Evolutionary conservation across 2,888 invertebrate species (phyloP).

Genomic region (Deilephila porcellus): DNA sequence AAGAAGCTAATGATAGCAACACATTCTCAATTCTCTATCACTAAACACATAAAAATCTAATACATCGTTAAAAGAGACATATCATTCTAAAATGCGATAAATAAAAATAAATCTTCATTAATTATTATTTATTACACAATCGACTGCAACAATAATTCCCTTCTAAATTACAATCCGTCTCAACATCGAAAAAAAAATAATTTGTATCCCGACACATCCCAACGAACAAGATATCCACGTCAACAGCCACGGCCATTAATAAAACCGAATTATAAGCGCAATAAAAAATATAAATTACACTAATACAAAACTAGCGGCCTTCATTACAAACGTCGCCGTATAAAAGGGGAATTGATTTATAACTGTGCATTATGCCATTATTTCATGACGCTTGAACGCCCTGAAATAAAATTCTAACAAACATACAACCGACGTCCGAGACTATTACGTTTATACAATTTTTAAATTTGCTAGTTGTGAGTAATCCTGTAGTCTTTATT

Average conservation of each 20-base stretch:
- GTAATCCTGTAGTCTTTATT: slow-evolving; percentile 43
- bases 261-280: slow-evolving; percentile 66
- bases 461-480: slow-evolving; percentile 36
- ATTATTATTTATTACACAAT: neutral
- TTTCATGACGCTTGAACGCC: slow-evolving; percentile 83
- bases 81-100: neutral
- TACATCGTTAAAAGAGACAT: neutral
- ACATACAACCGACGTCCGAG: slow-evolving; percentile 83
- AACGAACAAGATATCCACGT: slow-evolving; percentile 39
- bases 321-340: slow-evolving; percentile 80
- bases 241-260: slow-evolving; percentile 58
- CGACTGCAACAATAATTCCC: neutral
- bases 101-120: slow-evolving; percentile 15
- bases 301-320: slow-evolving; percentile 75
- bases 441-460: slow-evolving; percentile 74
- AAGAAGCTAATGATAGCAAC: neutral
- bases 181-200: slow-evolving; percentile 11
- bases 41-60: neutral
- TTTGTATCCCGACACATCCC: slow-evolving; percentile 30
- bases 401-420: slow-evolving; percentile 84
- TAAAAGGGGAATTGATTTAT: slow-evolving; percentile 83
- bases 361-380: slow-evolving; percentile 82
- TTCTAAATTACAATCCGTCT: neutral
- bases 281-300: slow-evolving; percentile 64
- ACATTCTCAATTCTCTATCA: neutral